Conservation (phyloP, 2,797 vertebrate genomes). For the Rachycentron canadum region DNA sequence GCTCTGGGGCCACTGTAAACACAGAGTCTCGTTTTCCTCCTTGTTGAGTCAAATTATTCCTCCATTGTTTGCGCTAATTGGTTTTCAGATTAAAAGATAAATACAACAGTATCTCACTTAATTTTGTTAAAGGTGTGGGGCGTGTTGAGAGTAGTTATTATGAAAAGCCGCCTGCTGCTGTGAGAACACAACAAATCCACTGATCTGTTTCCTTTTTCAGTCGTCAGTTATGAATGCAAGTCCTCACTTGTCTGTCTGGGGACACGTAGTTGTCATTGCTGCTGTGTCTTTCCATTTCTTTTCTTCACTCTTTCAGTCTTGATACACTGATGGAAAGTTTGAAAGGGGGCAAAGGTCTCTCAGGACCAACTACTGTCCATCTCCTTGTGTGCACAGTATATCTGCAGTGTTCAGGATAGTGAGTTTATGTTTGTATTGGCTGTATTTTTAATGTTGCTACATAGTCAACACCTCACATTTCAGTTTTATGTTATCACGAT, state of each 20-base stretch:
- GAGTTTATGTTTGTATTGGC: slow-evolving; percentile 1
- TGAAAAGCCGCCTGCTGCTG: slow-evolving; percentile 2
- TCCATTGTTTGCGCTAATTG: slow-evolving; percentile 57
- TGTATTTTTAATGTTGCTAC: slow-evolving; percentile 12
- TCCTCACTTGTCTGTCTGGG: background rate
- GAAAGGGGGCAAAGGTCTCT: slow-evolving; percentile 1
- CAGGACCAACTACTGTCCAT: background rate
- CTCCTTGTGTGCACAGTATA: background rate
- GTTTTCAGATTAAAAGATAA: slow-evolving; percentile 63
- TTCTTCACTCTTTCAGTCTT: slow-evolving; percentile 3
- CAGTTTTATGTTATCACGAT: background rate
- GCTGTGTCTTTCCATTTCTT: slow-evolving; percentile 5
- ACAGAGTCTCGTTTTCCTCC: slow-evolving; percentile 20
- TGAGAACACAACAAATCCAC: background rate
- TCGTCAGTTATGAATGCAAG: background rate
- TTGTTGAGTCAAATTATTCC: slow-evolving; percentile 38
- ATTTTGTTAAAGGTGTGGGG: slow-evolving; percentile 24
- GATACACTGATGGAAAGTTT: slow-evolving; percentile 14
- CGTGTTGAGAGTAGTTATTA: background rate
- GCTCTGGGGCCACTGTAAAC: background rate
- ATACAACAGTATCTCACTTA: slow-evolving; percentile 26
- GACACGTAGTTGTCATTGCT: background rate
- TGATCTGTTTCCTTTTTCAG: background rate
- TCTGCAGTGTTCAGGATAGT: background rate
- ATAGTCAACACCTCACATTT: background rate